Evolutionary conservation across 2,797 vertebrate species (phyloP).

Genomic region (Acrossocheilus fasciatus): DNA sequence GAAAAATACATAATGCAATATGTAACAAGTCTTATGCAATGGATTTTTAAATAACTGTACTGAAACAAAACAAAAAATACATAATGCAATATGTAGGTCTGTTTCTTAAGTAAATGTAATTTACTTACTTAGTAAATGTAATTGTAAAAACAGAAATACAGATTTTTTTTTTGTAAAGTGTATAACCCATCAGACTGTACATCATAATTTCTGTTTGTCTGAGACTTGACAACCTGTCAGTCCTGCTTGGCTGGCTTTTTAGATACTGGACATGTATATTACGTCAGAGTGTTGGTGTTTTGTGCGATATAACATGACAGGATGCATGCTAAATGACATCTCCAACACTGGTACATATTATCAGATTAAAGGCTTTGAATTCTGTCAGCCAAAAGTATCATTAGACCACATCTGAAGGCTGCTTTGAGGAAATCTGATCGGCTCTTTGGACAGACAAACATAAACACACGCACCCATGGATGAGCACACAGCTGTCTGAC

Average conservation of each 20-base stretch:
- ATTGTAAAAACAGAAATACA: not conserved
- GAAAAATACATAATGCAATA: no score
- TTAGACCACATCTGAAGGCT: slow-evolving; percentile 24
- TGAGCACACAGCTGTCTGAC: slow-evolving; percentile 26
- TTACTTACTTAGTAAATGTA: not conserved
- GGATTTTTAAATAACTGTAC: no score
- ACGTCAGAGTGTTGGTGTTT: slow-evolving; percentile 36
- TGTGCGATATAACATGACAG: slow-evolving; percentile 27
- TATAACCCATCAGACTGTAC: not conserved
- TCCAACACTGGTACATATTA: slow-evolving; percentile 11
- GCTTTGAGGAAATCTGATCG: slow-evolving; percentile 17
- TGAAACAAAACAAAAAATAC: no score
- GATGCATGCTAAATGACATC: slow-evolving; percentile 25
- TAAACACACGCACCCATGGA: slow-evolving; percentile 25
- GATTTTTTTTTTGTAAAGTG: not conserved
- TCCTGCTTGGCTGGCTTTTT: slow-evolving; percentile 43
- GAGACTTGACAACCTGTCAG: slow-evolving; percentile 35
- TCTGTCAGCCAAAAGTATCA: slow-evolving; percentile 36
- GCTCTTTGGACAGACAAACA: slow-evolving; percentile 29
- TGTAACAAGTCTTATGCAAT: no score
- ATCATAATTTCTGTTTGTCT: not conserved
- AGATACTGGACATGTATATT: slow-evolving; percentile 26
- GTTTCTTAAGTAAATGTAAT: not conserved
- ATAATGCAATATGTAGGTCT: no score
- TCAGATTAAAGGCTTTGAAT: slow-evolving; percentile 41